phyloP scores from a whole-genome alignment of 2,113 vertebrate genomes.

The Triplophysa rosa region DNA sequence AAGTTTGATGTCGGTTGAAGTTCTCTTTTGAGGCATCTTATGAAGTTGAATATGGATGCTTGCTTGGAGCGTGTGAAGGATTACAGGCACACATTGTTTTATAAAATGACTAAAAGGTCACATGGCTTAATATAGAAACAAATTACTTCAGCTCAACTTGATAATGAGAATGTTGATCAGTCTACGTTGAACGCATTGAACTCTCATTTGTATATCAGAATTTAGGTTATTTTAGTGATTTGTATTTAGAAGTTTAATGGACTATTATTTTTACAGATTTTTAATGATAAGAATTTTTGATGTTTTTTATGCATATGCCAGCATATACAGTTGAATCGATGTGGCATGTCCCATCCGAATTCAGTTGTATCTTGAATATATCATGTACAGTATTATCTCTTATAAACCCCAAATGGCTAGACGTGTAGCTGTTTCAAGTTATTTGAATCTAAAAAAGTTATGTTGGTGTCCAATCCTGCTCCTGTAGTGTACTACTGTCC shows the following conservation, averaged over 20 bases:
- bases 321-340: no score
- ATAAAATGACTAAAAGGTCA: conserved; percentile 35
- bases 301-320: no score
- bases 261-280: not conserved
- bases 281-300: no score
- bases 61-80: conserved; percentile 28
- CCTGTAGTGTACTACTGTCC: no score
- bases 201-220: not conserved
- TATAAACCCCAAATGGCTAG: no score
- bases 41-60: conserved; percentile 9
- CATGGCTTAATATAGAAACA: conserved; percentile 35
- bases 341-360: no score
- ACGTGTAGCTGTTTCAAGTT: no score
- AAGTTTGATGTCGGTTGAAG: not conserved
- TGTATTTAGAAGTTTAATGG: not conserved
- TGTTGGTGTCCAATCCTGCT: no score
- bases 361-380: no score
- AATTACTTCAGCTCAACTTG: conserved; percentile 35
- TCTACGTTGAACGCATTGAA: not conserved
- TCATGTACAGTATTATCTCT: no score
- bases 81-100: conserved; percentile 12
- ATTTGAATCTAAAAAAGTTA: no score
- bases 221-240: not conserved
- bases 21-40: not conserved
- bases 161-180: conserved; percentile 37